phyloP scores from a whole-genome alignment of 2,797 vertebrate genomes.

The Gymnothorax javanicus region DNA sequence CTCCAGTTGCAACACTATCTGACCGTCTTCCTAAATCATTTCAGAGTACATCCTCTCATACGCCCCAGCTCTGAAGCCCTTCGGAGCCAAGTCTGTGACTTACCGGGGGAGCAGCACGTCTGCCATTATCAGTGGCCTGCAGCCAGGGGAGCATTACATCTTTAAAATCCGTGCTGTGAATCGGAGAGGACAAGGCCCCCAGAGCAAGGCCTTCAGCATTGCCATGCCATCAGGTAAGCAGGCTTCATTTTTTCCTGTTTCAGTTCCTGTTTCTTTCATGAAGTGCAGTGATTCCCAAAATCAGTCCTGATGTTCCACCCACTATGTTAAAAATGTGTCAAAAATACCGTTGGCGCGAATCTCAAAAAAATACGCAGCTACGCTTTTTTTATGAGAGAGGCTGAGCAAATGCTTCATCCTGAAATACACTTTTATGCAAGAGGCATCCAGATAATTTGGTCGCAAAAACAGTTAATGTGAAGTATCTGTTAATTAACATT shows the following conservation, averaged over 20 bases:
- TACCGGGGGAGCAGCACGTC: slow-evolving; percentile 82
- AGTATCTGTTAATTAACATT: too few species aligned
- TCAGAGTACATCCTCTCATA: slow-evolving; percentile 98
- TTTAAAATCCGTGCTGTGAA: slow-evolving; percentile 97
- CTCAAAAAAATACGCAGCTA: too few species aligned
- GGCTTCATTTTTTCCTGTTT: background rate
- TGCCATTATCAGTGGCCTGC: slow-evolving; percentile 87
- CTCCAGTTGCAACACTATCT: slow-evolving; percentile 73
- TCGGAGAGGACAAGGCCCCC: slow-evolving; percentile 90
- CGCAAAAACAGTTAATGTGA: too few species aligned
- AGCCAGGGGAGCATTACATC: slow-evolving; percentile 91
- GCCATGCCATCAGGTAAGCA: slow-evolving; percentile 87
- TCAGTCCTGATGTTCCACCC: background rate
- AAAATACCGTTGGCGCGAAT: too few species aligned
- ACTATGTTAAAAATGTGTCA: too few species aligned
- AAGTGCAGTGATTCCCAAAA: background rate
- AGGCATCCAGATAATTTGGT: too few species aligned
- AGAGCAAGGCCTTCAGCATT: slow-evolving; percentile 90
- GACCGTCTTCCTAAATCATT: slow-evolving; percentile 73
- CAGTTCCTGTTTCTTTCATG: too few species aligned
- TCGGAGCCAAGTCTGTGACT: slow-evolving; percentile 91
- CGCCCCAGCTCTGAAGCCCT: slow-evolving; percentile 95
- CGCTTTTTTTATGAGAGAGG: too few species aligned
- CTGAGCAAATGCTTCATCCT: too few species aligned
- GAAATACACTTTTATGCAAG: too few species aligned